Percentiles rank a stretch among this genome's conserved stretches.
phyloP scores from a whole-genome alignment of 1,140 invertebrate genomes.

The Drosophila gunungcola region DNA sequence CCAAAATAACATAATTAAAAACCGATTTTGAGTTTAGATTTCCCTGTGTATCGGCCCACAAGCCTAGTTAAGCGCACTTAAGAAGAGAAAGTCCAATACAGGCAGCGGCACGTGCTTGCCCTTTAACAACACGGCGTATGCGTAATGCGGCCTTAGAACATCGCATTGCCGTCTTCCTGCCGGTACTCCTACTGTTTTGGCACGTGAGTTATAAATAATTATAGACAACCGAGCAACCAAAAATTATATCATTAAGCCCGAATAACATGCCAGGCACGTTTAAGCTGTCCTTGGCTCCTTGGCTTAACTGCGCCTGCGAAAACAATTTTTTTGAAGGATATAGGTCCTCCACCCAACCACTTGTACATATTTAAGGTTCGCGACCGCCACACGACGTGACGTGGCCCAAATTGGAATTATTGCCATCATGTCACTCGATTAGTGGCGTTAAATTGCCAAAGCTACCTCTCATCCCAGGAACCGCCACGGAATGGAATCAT shows the following conservation, averaged over 20 bases:
- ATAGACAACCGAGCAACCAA: slow-evolving; percentile 56
- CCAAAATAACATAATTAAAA: neutral
- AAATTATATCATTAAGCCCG: slow-evolving; percentile 52
- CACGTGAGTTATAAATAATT: slow-evolving; percentile 79
- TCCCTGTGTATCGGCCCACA: slow-evolving; percentile 4
- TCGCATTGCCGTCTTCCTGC: slow-evolving; percentile 1
- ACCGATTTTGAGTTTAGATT: no score
- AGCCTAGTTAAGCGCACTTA: slow-evolving; percentile 20
- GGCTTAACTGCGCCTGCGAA: slow-evolving; percentile 7
- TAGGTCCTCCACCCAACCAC: neutral
- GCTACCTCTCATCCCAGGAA: slow-evolving; percentile 13
- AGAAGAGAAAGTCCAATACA: slow-evolving; percentile 24
- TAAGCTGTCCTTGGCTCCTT: slow-evolving; percentile 20
- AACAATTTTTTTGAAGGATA: slow-evolving; percentile 25
- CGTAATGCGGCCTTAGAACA: slow-evolving; percentile 52
- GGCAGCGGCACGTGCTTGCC: slow-evolving; percentile 45
- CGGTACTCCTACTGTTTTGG: slow-evolving; percentile 27
- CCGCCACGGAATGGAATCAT: slow-evolving; percentile 10
- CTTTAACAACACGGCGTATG: slow-evolving; percentile 61
- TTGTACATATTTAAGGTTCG: slow-evolving; percentile 69
- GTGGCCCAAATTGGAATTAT: slow-evolving; percentile 78
- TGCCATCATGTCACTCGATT: slow-evolving; percentile 76
- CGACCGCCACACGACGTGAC: slow-evolving; percentile 52
- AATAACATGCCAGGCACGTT: slow-evolving; percentile 68
- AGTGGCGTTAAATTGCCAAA: slow-evolving; percentile 79